A percentile compares a stretch with the other conserved stretches of the same genome.
phyloP scores from a whole-genome alignment of 2,113 vertebrate species.

The Conger conger region DNA sequence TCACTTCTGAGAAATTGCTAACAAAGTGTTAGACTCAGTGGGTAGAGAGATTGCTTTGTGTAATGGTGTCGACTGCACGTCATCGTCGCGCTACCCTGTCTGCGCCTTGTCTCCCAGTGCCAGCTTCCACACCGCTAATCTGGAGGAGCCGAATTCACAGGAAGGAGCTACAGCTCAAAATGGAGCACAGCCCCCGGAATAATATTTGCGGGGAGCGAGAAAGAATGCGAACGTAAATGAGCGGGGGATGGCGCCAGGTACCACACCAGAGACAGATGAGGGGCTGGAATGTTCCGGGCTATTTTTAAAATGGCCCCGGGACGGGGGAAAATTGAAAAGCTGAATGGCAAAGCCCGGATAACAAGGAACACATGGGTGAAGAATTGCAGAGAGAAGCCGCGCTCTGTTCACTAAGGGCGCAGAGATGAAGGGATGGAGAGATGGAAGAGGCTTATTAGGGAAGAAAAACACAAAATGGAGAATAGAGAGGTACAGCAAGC shows the following conservation, averaged over 20 bases:
- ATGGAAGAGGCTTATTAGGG: background rate
- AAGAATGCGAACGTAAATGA: background rate
- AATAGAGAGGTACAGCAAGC: background rate
- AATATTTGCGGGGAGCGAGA: background rate
- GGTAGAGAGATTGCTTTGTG: background rate
- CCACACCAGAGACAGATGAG: constrained; percentile 56
- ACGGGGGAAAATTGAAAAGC: constrained; percentile 44
- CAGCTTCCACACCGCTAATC: no score
- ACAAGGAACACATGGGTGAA: constrained; percentile 58
- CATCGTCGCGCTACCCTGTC: background rate
- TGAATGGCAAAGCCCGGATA: constrained; percentile 47
- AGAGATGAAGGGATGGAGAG: background rate
- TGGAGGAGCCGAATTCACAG: no score
- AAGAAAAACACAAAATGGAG: background rate
- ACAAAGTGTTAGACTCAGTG: background rate
- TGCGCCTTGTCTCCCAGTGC: background rate
- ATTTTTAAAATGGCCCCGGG: constrained; percentile 39
- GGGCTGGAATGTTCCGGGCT: constrained; percentile 54
- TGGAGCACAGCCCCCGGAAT: background rate
- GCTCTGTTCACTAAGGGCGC: background rate
- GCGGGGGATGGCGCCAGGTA: constrained; percentile 18
- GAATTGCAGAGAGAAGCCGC: constrained; percentile 10
- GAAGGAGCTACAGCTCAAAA: background rate
- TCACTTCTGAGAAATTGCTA: background rate
- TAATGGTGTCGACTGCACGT: background rate